phyloP scores from a whole-genome alignment of 2,888 invertebrate species.

The Melanotus villosus region DNA sequence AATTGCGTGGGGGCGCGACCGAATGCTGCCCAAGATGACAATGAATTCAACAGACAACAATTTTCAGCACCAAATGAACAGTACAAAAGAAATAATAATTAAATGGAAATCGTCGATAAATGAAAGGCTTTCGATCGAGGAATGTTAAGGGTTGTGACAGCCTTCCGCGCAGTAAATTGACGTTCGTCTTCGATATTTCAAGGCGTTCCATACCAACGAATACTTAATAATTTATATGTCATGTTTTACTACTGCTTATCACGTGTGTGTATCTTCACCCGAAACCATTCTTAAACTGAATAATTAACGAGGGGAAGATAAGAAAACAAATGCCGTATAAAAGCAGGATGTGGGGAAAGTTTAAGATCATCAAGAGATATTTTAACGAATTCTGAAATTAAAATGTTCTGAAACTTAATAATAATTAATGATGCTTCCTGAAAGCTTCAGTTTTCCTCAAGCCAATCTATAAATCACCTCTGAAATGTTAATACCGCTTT shows the following conservation, averaged over 20 bases:
- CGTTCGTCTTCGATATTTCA: constrained; percentile 32
- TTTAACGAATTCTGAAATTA: background rate
- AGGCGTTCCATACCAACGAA: constrained; percentile 27
- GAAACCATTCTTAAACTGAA: no score
- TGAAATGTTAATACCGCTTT: no score
- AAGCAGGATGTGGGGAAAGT: no score
- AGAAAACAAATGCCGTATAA: no score
- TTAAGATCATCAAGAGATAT: background rate
- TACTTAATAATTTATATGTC: constrained; percentile 19
- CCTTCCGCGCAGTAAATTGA: constrained; percentile 28
- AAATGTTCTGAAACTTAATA: background rate
- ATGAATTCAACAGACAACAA: background rate
- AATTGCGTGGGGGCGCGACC: background rate
- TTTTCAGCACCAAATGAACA: background rate
- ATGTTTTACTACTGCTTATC: background rate
- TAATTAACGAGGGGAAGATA: no score
- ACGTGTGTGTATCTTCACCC: no score
- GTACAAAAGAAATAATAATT: constrained; percentile 13
- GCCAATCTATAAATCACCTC: background rate
- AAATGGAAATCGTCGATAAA: constrained; percentile 21
- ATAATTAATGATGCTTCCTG: background rate
- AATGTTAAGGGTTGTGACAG: constrained; percentile 33
- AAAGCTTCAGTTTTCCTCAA: background rate
- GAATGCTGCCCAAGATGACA: background rate
- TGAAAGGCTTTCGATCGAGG: constrained; percentile 29